Evolutionary conservation across 2,113 vertebrate species (phyloP).

Genomic region (Callithrix jacchus): DNA sequence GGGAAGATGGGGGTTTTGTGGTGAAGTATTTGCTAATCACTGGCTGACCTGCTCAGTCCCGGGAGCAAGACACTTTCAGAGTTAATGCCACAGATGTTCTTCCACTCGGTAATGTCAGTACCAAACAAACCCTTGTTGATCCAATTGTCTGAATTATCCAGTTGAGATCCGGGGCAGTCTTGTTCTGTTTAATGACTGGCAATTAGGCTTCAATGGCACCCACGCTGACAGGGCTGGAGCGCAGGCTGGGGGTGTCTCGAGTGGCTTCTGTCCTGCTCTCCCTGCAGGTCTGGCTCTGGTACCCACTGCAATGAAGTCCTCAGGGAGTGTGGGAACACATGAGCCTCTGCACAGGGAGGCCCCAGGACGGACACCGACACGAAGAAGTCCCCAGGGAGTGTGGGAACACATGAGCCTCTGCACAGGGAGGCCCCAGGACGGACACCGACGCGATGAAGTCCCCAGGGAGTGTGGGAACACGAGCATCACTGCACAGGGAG

Average conservation of each 20-base stretch:
- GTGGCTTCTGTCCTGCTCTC: accelerated
- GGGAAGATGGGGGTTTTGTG: background rate
- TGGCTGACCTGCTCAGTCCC: background rate
- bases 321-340: no score
- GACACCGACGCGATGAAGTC: accelerated
- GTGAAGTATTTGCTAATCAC: accelerated
- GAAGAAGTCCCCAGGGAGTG: accelerated
- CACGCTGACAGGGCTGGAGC: background rate
- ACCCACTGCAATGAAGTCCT: accelerated
- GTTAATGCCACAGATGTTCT: accelerated
- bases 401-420: background rate
- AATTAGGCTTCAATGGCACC: background rate
- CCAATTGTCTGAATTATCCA: background rate
- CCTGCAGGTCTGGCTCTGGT: accelerated
- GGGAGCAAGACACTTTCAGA: background rate
- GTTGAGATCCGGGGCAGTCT: background rate
- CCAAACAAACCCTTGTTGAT: background rate
- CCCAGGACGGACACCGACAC: background rate
- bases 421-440: background rate
- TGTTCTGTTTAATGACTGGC: background rate
- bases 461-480: no score
- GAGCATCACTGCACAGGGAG: background rate
- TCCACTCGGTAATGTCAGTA: background rate
- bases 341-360: background rate
- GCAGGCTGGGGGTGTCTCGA: background rate